Percentiles rank a stretch among this genome's conserved stretches.
Conservation (phyloP, 2,113 vertebrate genomes). For the Potamarius usumacintae region DNA sequence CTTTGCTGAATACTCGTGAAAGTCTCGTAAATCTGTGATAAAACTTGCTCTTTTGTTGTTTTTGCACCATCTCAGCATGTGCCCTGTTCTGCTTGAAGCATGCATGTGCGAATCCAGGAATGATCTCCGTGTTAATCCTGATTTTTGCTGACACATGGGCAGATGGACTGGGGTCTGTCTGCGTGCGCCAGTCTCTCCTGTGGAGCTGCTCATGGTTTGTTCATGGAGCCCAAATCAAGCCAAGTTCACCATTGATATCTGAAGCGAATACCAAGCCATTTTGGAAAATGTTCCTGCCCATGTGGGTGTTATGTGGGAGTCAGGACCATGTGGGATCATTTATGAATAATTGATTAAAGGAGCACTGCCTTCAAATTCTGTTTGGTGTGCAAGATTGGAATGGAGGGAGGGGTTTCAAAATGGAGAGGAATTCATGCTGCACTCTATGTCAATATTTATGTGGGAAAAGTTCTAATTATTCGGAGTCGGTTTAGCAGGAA, state of each 20-base stretch:
- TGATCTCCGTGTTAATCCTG: slow-evolving; percentile 53
- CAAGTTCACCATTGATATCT: slow-evolving; percentile 40
- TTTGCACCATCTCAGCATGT: slow-evolving; percentile 12
- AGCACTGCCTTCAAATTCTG: neutral
- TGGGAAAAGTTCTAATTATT: neutral
- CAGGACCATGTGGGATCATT: slow-evolving; percentile 21
- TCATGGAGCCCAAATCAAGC: slow-evolving; percentile 37
- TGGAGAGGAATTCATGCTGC: neutral
- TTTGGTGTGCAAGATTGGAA: neutral
- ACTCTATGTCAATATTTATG: neutral
- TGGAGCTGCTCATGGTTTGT: slow-evolving; percentile 28
- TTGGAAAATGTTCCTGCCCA: slow-evolving; percentile 1
- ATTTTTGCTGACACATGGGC: slow-evolving; percentile 56
- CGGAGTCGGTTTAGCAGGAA: neutral
- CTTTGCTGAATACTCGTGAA: too few species aligned
- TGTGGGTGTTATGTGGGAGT: slow-evolving; percentile 23
- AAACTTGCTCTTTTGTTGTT: slow-evolving; percentile 17
- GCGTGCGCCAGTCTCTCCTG: slow-evolving; percentile 32
- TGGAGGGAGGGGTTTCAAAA: neutral
- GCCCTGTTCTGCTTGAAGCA: slow-evolving; percentile 40
- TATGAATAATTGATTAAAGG: slow-evolving; percentile 31
- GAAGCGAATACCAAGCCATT: slow-evolving; percentile 9
- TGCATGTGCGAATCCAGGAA: slow-evolving; percentile 46
- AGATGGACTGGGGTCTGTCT: slow-evolving; percentile 25
- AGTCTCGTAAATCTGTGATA: neutral